phyloP scores from a whole-genome alignment of 2,797 vertebrate species.

The Intellagama lesueurii region DNA sequence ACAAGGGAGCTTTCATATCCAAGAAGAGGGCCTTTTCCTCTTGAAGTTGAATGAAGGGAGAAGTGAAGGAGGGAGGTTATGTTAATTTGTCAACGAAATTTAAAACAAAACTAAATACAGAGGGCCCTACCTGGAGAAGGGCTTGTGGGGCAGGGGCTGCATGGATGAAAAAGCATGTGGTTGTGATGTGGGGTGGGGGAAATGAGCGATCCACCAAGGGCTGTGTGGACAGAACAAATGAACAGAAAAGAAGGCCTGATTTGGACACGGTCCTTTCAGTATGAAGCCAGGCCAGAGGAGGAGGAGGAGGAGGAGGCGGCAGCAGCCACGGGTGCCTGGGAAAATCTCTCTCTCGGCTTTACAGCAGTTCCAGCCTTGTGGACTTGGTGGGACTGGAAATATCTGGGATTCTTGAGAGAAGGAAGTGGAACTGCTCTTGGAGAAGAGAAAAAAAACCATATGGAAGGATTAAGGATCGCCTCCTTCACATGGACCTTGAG shows the following conservation, averaged over 20 bases:
- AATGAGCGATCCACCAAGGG: not conserved
- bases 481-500: not conserved
- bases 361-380: not conserved
- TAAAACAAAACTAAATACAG: not conserved
- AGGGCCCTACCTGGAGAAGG: not conserved
- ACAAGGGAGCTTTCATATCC: too few relatives aligned
- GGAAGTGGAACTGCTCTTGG: not conserved
- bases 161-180: too few relatives aligned
- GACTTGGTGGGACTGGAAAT: not conserved
- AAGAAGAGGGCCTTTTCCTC: not conserved
- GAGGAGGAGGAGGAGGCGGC: not conserved
- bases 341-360: not conserved
- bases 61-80: not conserved
- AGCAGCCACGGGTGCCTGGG: not conserved
- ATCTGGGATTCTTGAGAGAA: slow-evolving; percentile 10
- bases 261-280: too few relatives aligned
- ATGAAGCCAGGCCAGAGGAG: not conserved
- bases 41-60: not conserved
- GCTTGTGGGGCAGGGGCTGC: too few relatives aligned
- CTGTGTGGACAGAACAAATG: too few relatives aligned
- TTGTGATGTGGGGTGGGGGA: not conserved
- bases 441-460: not conserved
- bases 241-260: not conserved
- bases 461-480: not conserved
- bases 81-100: not conserved